Evolutionary conservation across 2,888 invertebrate genomes (phyloP), one percentile per base, ranked within the genome.

Genomic region (Ophion ventricosus): DNA sequence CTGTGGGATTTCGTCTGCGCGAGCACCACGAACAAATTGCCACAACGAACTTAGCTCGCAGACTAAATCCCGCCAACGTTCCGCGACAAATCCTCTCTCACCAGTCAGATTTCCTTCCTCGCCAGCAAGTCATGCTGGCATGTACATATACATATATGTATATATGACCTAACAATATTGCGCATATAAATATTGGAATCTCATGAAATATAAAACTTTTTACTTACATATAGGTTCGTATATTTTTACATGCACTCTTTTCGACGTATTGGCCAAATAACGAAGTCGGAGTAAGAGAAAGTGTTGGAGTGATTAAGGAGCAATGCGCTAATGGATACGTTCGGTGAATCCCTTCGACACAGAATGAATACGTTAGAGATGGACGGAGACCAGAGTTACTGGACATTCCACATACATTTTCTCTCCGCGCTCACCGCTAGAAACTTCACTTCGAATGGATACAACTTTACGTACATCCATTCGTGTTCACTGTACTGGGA

Each of bases 21-120:
- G 75, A 72, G 78, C 40, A 81, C 82, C 78, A 56, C 72, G 84
- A 84, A 84, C 82, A 84, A 84, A 84, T 84, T 79, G 79, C 75
- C 57, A 75, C 82, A 74, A 78, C 79, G 59, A 84, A 84, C 82
- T 84, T 84, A 79, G 64, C 75, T 80, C 72, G 54, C 26, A 73
- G 75, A 56, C 75, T 79, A 82, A 84, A 84, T 82, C 84, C 82
- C 29, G 66, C 61, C 72, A 67, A 43, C 75, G 79, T 83, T 83
- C 49, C 70, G 35, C 64, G 66, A 84, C 81, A 75, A 82, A 82
- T 72, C 69, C 73, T 35, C 17, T 35, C 49, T 59, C 40, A 14
- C 57, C 72, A 17, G 35, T 59, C 23, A 67, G 17, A 17, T 23
- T 23, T 49, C 11, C 67, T 57, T 64, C 35, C 43, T 40, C 43